Conservation (phyloP, 2,888 invertebrate species). For the Nomada fucata region DNA sequence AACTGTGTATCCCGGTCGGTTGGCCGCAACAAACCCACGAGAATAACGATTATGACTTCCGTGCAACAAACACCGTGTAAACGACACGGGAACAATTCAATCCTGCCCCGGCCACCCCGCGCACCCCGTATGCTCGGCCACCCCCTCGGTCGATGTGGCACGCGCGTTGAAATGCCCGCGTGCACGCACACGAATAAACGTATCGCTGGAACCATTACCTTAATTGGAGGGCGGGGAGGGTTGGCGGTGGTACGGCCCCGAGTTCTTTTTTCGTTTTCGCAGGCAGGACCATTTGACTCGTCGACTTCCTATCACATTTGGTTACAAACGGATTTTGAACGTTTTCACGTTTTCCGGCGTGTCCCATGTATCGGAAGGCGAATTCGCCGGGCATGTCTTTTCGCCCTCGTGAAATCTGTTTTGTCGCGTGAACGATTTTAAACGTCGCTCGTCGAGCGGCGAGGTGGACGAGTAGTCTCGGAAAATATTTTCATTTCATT, state of each 20-base stretch:
- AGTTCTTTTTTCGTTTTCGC: neutral
- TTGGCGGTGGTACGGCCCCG: slow-evolving; percentile 28
- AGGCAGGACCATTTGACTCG: neutral
- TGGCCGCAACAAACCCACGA: slow-evolving; percentile 51
- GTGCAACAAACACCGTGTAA: slow-evolving; percentile 63
- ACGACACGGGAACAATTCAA: slow-evolving; percentile 66
- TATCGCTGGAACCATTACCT: slow-evolving; percentile 73
- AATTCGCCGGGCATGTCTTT: neutral
- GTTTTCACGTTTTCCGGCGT: neutral
- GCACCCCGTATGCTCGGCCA: slow-evolving; percentile 20
- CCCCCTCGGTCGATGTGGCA: slow-evolving; percentile 43
- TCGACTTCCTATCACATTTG: neutral
- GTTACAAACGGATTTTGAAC: neutral
- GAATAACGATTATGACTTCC: slow-evolving; percentile 71
- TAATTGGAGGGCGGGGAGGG: slow-evolving; percentile 66
- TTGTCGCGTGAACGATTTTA: neutral
- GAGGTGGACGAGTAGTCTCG: neutral
- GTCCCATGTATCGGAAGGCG: neutral
- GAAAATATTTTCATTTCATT: slow-evolving; percentile 50
- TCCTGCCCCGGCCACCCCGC: slow-evolving; percentile 35
- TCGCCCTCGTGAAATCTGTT: neutral
- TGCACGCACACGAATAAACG: slow-evolving; percentile 72
- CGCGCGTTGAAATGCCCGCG: slow-evolving; percentile 56
- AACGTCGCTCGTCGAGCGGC: slow-evolving; percentile 1
- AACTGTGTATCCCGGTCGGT: slow-evolving; percentile 44